These are phyloP conservation scores for Drosophila villosipedis DNA, from an alignment of 2,888 invertebrate species.

Conservation along the genomic window DNA sequence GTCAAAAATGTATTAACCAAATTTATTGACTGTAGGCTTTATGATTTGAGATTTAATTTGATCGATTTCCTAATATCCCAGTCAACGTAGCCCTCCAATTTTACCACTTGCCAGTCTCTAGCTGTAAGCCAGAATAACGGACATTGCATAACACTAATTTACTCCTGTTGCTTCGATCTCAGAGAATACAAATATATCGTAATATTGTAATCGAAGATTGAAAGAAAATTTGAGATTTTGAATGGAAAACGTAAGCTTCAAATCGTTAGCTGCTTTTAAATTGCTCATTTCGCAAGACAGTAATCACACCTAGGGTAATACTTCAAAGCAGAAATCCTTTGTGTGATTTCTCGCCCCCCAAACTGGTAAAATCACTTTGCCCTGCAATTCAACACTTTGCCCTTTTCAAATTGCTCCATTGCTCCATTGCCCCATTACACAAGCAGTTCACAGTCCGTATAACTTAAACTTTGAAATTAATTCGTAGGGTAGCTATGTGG, in stretches of 20 bases:
- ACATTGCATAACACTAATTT: background rate
- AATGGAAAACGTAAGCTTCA: background rate
- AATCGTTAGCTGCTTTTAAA: conserved; percentile 4
- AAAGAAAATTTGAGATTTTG: background rate
- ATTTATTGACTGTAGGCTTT: background rate
- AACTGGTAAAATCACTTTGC: conserved; percentile 18
- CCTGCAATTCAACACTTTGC: conserved; percentile 25
- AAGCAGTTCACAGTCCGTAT: conserved; percentile 9
- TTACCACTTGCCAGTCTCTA: background rate
- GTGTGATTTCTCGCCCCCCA: conserved; percentile 19
- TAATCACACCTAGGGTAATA: conserved; percentile 29
- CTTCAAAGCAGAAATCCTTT: conserved; percentile 24
- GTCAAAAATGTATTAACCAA: background rate
- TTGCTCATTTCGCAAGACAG: conserved; percentile 4
- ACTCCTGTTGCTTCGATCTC: background rate
- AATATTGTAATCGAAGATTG: background rate
- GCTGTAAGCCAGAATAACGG: background rate
- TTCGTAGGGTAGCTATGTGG: conserved; percentile 27
- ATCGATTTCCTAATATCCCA: background rate
- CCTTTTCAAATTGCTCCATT: conserved; percentile 12
- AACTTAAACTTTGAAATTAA: conserved; percentile 47
- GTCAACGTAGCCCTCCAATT: background rate
- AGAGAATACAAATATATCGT: background rate
- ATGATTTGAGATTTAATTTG: background rate
- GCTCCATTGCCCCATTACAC: conserved; percentile 8